Evolutionary conservation across 2,888 invertebrate species (phyloP).

Genomic region (Campoletis raptor): DNA sequence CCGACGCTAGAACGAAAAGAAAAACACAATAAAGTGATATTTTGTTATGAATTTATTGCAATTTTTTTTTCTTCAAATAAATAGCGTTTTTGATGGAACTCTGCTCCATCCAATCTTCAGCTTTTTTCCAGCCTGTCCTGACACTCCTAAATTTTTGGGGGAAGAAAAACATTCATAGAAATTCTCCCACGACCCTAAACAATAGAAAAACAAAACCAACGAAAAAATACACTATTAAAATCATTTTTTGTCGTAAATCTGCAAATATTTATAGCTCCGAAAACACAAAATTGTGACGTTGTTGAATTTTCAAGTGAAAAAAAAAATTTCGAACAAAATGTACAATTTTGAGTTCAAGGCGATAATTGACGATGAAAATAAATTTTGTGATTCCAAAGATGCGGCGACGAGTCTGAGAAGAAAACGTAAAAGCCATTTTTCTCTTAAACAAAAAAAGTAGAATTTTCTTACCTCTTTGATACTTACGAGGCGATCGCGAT

Average conservation of each 20-base stretch:
- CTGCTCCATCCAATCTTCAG: not conserved
- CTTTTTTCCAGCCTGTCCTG: not conserved
- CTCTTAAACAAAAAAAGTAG: not conserved
- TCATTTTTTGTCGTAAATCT: too few relatives aligned
- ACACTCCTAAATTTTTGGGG: not conserved
- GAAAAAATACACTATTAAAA: not conserved
- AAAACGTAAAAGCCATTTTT: conserved; percentile 5
- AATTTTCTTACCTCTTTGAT: conserved; percentile 60
- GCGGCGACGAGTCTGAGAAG: conserved; percentile 1
- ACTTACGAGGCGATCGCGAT: conserved; percentile 44
- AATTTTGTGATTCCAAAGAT: not conserved
- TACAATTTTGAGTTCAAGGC: not conserved
- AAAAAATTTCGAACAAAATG: too few relatives aligned
- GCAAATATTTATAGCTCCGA: too few relatives aligned
- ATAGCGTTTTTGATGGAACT: not conserved
- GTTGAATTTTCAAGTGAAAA: too few relatives aligned
- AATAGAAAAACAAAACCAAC: not conserved
- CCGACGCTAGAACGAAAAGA: conserved; percentile 25
- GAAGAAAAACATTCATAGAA: not conserved
- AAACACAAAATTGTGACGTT: too few relatives aligned
- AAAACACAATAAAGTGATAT: conserved; percentile 65
- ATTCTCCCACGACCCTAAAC: not conserved
- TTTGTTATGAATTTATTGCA: conserved; percentile 64
- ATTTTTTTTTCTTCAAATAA: conserved; percentile 26
- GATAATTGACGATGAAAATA: not conserved